Conservation (phyloP, 37 sponge, comb jelly and placozoan genomes). For the Petrosia ficiformis region DNA sequence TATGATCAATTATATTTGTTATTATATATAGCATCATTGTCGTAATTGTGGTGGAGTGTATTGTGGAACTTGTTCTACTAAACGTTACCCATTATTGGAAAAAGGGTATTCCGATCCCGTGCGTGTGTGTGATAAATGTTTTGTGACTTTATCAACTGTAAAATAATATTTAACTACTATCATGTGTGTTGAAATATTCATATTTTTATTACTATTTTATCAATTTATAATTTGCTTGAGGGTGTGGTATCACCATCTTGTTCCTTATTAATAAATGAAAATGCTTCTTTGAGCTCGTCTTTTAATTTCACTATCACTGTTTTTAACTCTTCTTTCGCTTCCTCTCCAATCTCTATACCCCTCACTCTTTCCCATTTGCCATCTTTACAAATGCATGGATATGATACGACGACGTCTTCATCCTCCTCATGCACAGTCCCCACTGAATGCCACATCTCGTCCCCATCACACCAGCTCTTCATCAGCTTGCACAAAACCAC, state of each 20-base stretch:
- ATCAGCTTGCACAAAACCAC: slow-evolving; percentile 19
- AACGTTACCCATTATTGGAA: slow-evolving; percentile 76
- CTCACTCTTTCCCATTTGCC: neutral
- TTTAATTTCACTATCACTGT: no score
- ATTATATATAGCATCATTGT: slow-evolving; percentile 76
- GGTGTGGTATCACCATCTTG: no score
- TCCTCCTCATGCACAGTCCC: slow-evolving; percentile 28
- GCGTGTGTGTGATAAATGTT: slow-evolving; percentile 83
- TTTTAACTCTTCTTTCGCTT: no score
- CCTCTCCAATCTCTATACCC: slow-evolving; percentile 1
- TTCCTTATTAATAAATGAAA: no score
- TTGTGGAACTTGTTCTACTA: slow-evolving; percentile 73
- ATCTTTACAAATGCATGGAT: neutral
- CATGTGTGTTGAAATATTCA: neutral
- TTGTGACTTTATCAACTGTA: slow-evolving; percentile 22
- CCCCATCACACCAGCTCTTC: slow-evolving; percentile 25
- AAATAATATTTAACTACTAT: neutral
- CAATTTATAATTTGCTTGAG: no score
- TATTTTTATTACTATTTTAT: neutral
- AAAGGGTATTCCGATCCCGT: slow-evolving; percentile 78
- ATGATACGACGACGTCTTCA: neutral
- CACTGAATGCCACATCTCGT: slow-evolving; percentile 32
- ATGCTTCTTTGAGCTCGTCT: no score
- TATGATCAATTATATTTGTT: neutral
- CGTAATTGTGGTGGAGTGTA: slow-evolving; percentile 85